Conservation (phyloP, 1,140 invertebrate genomes). For the Drosophila funebris region DNA sequence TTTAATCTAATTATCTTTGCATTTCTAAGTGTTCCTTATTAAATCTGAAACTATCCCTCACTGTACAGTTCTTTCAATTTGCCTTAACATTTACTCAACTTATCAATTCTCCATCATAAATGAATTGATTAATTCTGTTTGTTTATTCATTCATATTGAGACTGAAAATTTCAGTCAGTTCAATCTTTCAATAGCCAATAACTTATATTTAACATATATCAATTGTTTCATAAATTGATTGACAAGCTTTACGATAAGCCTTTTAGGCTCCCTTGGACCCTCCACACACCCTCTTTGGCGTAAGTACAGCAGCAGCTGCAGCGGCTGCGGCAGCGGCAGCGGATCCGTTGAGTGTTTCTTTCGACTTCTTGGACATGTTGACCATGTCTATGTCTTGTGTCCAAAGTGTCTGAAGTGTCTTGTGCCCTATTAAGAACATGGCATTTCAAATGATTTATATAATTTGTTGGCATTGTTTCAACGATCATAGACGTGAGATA, state of each 20-base stretch:
- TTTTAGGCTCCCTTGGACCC: conserved; percentile 4
- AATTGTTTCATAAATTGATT: conserved; percentile 34
- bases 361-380: conserved; percentile 51
- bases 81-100: no score
- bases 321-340: no score
- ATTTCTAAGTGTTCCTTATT: no score
- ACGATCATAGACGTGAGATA: conserved; percentile 62
- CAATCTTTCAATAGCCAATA: not conserved
- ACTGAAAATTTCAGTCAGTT: no score
- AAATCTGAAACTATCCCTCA: no score
- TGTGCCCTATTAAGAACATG: conserved; percentile 74
- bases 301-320: conserved; percentile 52
- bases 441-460: conserved; percentile 79
- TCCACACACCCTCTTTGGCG: conserved; percentile 5
- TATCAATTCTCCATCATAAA: no score
- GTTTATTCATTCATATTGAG: no score
- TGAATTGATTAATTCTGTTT: no score
- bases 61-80: no score
- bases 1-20: no score
- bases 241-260: conserved; percentile 53
- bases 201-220: not conserved
- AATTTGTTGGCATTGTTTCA: conserved; percentile 68
- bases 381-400: conserved; percentile 64
- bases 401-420: conserved; percentile 64
- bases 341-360: conserved; percentile 26